Evolutionary conservation across 2,113 vertebrate species (phyloP), one percentile per base, ranked within the genome.

Genomic region (Poeciliopsis occidentalis): DNA sequence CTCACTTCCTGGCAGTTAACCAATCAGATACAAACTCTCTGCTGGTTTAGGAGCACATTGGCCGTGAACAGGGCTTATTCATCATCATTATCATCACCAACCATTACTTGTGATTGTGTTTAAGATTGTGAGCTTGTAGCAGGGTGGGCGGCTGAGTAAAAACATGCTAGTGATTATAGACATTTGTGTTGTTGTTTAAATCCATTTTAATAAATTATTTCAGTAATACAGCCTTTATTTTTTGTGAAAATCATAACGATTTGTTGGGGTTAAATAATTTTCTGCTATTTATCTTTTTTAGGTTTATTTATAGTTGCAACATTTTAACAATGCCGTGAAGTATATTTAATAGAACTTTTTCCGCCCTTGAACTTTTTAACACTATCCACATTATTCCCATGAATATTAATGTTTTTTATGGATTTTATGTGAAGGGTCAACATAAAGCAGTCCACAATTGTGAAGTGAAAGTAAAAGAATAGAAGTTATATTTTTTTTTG

Each of bases 11-110:
- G 92, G 88, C 81, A 0, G n/a, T 37, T 0, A 51, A 80, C 89
- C 90, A 81, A 91, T 92, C 91, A 90, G 90, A 92, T 90, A 88
- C 76, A 32, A 19, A 10, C 26, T 78, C 83, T 41, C 39, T 31
- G 82, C 64, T 51, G 44, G 71, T 87, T 88, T 83, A 69, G 75
- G 41, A 90, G 79, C 89, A 86, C 85, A 92, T 92, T 91, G 88
- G 88, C 89, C 80, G 75, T 89, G 89, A 92, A 87, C 32, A 73
- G n/a, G 67, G 66, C 88, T 65, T 66, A 73, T 82, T 83, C 61
- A 74, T 78, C 81, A 78, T 78, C 76, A 75, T 54, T 67, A 75
- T 71, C 78, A 70, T 74, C 73, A 67, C 22, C 67, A 51, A 64
- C 69, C 70, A 83, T 91, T 78, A 83, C 64, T 66, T 60, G 64